Conservation (phyloP, 92 coral and sea anemone species). For the Meandrina meandrites region DNA sequence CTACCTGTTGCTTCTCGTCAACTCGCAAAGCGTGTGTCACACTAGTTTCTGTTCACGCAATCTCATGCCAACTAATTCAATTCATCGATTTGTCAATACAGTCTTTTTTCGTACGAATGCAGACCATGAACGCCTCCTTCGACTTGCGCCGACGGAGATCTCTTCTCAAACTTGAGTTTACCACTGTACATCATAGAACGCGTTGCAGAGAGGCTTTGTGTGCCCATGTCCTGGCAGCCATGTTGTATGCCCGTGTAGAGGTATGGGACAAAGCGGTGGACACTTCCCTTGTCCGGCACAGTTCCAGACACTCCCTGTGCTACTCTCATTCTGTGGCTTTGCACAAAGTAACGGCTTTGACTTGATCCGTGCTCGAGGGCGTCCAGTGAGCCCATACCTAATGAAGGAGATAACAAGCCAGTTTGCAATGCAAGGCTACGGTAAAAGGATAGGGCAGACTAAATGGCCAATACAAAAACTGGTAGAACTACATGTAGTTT, state of each 20-base stretch:
- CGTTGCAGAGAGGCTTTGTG: slow-evolving; percentile 70
- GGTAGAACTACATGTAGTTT: no score
- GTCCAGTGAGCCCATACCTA: slow-evolving; percentile 97
- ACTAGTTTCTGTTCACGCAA: not conserved
- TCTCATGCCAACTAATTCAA: not conserved
- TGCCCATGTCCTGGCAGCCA: slow-evolving; percentile 99
- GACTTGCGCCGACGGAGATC: slow-evolving; percentile 76
- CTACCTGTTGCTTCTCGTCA: not conserved
- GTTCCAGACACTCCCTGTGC: slow-evolving; percentile 99
- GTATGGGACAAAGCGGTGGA: slow-evolving; percentile 88
- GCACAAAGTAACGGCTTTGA: slow-evolving; percentile 92
- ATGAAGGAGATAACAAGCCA: not conserved
- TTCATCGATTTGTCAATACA: slow-evolving; percentile 37
- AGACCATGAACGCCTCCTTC: slow-evolving; percentile 96
- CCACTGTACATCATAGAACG: slow-evolving; percentile 98
- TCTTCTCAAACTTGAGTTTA: slow-evolving; percentile 85
- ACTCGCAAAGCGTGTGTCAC: not conserved
- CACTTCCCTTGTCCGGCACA: slow-evolving; percentile 91
- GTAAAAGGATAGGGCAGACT: not conserved
- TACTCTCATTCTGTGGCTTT: slow-evolving; percentile 80
- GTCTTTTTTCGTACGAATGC: slow-evolving; percentile 91
- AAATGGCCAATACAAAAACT: no score
- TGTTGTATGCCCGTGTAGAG: slow-evolving; percentile 87
- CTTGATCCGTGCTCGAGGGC: slow-evolving; percentile 92
- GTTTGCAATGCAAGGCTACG: not conserved